Base-by-base conservation (phyloP, 2,888 invertebrate species). In the Pandemis heparana region DNA sequence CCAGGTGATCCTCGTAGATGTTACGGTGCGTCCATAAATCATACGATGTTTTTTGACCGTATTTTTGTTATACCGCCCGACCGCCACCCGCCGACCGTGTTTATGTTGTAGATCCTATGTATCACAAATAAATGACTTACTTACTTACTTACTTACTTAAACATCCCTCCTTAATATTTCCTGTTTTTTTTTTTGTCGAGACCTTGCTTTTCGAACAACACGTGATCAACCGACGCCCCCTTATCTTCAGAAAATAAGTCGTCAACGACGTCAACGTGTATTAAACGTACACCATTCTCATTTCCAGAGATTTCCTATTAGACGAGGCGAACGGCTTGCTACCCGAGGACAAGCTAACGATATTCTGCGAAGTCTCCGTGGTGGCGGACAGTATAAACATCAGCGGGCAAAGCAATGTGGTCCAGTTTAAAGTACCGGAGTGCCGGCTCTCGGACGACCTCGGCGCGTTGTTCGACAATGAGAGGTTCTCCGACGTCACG, bases 381-480 rank as follows among this genome's bases (percentile, higher is more conserved):
- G 99, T 99, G 66, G 99, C 99, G 75, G 99, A 99, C 94, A 99
- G 99, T 94, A 99, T 99, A 85, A 99, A 99, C 95, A 98, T 99
- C 87, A 99, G 99, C 83, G 99, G 99, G 79, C 99, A 99, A 95
- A 98, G 98, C 87, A 99, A 98, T 92, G 98, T 99, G 87, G 97
- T 99, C 84, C 99, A 99, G 92, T 99, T 99, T 92, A 99, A 99
- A 96, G 98, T 98, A 86, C 98, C 98, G 81, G 98, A 98, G 95
- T 99, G 97, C 95, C 97, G 96, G 92, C 96, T 97, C 85, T 98
- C 99, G 53, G 99, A 99, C 84, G 99, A 99, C 95, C 95, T 99
- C 88, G 99, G 98, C 68, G 96, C 97, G 82, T 95, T 99, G 76
- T 99, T 99, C 89, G 99, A 99, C 94, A 97, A 98, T 92, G 98